Conservation (phyloP, 2,113 vertebrate genomes). For the Xiphophorus couchianus region DNA sequence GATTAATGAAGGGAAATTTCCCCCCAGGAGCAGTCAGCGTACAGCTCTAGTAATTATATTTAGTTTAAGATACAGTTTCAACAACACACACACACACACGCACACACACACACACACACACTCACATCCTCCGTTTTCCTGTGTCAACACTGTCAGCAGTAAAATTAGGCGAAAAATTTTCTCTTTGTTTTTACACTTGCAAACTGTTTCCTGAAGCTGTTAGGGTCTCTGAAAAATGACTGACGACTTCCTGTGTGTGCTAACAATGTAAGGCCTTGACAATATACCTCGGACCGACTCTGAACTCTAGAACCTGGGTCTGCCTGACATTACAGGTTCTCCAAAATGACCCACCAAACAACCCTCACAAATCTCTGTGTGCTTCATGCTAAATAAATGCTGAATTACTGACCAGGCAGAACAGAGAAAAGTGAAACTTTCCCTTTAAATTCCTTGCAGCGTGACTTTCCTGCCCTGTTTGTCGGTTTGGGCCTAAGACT, state of each 20-base stretch:
- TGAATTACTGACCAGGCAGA: neutral
- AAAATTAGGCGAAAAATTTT: neutral
- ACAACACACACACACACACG: neutral
- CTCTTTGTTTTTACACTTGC: conserved; percentile 18
- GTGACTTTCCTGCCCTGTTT: conserved; percentile 24
- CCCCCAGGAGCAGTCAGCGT: neutral
- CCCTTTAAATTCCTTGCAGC: neutral
- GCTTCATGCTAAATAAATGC: neutral
- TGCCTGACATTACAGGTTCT: neutral
- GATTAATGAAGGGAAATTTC: neutral
- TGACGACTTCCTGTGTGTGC: conserved; percentile 13
- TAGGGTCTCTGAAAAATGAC: conserved; percentile 9
- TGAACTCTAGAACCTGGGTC: neutral
- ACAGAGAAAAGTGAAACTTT: neutral
- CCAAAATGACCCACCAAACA: neutral
- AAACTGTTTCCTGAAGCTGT: conserved; percentile 24
- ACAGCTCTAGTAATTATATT: neutral
- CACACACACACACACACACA: neutral
- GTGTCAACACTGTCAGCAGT: conserved; percentile 1
- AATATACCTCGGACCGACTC: neutral
- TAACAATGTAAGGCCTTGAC: conserved; percentile 5
- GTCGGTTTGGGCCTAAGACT: conserved; percentile 24
- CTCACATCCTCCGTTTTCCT: neutral
- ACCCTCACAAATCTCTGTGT: neutral
- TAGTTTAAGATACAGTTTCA: neutral